Conservation (phyloP, 2,888 invertebrate species). For the Microctonus brassicae region DNA sequence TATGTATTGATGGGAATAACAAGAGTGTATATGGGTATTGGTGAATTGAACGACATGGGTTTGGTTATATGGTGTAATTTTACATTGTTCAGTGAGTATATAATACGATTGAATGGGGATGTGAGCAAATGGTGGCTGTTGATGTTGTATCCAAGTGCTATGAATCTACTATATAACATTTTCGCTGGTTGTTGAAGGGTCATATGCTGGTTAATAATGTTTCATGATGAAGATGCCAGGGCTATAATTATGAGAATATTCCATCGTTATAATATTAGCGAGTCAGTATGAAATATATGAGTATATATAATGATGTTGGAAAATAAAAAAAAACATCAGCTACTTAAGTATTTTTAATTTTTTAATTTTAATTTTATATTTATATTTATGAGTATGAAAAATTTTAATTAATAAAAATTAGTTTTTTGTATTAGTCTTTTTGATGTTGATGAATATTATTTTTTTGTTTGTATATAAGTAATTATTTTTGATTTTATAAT, state of each 20-base stretch:
- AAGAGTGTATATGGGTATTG: too few species aligned
- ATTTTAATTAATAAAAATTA: too few species aligned
- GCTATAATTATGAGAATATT: conserved; percentile 35
- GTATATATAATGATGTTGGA: neutral
- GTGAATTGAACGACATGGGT: neutral
- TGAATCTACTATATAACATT: neutral
- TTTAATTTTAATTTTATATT: too few species aligned
- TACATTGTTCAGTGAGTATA: neutral
- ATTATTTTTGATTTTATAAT: too few species aligned
- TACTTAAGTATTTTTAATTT: too few species aligned
- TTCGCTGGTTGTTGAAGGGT: neutral
- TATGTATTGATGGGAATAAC: neutral
- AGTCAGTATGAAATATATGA: too few species aligned
- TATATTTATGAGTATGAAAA: too few species aligned
- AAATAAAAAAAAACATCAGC: too few species aligned
- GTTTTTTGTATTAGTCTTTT: too few species aligned
- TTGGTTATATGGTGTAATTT: neutral
- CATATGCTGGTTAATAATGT: conserved; percentile 24
- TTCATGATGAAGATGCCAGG: conserved; percentile 44
- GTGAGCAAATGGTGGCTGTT: neutral
- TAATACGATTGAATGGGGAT: neutral
- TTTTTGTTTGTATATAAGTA: too few species aligned
- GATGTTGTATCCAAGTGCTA: neutral
- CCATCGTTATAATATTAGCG: conserved; percentile 25
- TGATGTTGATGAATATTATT: too few species aligned